Conservation (phyloP, 2,888 invertebrate genomes). For the Cryptocephalus primarius region DNA sequence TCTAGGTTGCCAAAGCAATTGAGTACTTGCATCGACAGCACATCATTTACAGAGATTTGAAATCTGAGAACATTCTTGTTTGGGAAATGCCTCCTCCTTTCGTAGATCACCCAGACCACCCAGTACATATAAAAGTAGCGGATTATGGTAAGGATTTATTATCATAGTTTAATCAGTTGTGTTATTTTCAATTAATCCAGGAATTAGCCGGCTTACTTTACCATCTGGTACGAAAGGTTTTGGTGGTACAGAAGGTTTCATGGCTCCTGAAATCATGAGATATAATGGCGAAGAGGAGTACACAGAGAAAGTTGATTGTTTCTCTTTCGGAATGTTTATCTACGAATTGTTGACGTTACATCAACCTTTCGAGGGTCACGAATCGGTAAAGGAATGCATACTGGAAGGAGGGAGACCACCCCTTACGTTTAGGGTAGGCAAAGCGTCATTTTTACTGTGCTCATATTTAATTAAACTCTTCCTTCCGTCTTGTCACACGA, state of each 20-base stretch:
- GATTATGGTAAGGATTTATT: constrained; percentile 68
- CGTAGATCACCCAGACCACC: constrained; percentile 52
- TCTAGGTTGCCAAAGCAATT: constrained; percentile 82
- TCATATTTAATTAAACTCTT: too few species aligned
- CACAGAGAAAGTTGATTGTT: constrained; percentile 97
- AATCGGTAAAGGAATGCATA: constrained; percentile 93
- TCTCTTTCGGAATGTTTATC: constrained; percentile 97
- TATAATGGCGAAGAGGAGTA: constrained; percentile 99
- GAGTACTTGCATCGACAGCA: constrained; percentile 89
- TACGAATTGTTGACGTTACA: constrained; percentile 90
- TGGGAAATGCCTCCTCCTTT: constrained; percentile 87
- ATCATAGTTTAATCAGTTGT: background rate
- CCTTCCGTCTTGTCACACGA: too few species aligned
- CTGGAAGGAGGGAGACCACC: constrained; percentile 89
- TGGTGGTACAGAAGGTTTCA: constrained; percentile 97
- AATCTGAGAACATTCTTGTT: constrained; percentile 97
- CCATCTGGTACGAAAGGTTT: constrained; percentile 94
- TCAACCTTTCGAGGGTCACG: constrained; percentile 92
- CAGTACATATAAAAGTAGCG: constrained; percentile 84
- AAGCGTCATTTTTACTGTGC: too few species aligned
- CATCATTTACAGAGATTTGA: constrained; percentile 87
- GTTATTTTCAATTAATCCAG: constrained; percentile 29
- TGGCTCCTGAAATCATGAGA: constrained; percentile 98
- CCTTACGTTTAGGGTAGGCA: constrained; percentile 64
- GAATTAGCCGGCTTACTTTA: constrained; percentile 77